Conservation (phyloP, 1,140 invertebrate species). For the Bombus cullumanus region DNA sequence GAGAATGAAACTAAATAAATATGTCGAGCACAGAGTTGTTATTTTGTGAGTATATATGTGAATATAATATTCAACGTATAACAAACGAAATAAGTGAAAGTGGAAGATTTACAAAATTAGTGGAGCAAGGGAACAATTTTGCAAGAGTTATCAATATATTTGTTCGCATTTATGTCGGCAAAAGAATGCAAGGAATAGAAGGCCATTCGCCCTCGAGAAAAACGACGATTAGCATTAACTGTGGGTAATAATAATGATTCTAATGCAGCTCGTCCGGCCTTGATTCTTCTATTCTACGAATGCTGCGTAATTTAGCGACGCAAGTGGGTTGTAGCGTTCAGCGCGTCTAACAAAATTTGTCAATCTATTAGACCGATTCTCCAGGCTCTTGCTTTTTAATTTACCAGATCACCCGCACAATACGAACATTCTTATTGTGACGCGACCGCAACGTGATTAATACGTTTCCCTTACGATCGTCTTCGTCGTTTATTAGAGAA, state of each 20-base stretch:
- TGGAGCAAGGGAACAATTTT: neutral
- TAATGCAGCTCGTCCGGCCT: slow-evolving; percentile 77
- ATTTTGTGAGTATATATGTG: neutral
- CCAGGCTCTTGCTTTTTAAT: neutral
- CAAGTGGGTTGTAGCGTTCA: slow-evolving; percentile 67
- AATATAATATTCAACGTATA: neutral
- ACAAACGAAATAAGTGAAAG: neutral
- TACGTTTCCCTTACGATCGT: neutral
- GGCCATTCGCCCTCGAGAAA: slow-evolving; percentile 53
- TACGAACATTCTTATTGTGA: slow-evolving; percentile 8
- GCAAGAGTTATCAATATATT: neutral
- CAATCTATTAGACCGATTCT: slow-evolving; percentile 23
- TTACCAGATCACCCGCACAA: slow-evolving; percentile 14
- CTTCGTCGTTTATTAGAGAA: neutral
- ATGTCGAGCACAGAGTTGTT: neutral
- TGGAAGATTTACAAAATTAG: neutral
- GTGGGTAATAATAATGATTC: slow-evolving; percentile 69
- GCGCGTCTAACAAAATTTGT: slow-evolving; percentile 63
- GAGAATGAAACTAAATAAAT: neutral
- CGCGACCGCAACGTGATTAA: slow-evolving; percentile 5
- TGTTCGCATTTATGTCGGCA: neutral
- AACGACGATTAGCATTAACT: slow-evolving; percentile 57
- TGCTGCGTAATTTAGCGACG: slow-evolving; percentile 69
- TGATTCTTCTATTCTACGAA: slow-evolving; percentile 67
- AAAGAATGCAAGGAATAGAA: slow-evolving; percentile 4